Percentiles rank a stretch among this genome's conserved stretches.
Evolutionary conservation across 2,888 invertebrate species (phyloP).

Genomic region (Helleia helle): DNA sequence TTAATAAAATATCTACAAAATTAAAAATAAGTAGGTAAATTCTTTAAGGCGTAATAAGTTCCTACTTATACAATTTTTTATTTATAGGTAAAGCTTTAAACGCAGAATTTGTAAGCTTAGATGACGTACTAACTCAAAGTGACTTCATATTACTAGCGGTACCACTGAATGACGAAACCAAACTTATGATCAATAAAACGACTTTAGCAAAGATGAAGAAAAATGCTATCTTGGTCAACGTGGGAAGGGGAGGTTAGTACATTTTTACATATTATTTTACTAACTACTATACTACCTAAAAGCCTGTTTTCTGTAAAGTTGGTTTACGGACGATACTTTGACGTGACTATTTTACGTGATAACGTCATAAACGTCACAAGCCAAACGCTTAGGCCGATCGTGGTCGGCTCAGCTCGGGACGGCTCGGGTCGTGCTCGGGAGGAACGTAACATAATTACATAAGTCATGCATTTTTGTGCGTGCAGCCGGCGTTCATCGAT

Average conservation of each 20-base stretch:
- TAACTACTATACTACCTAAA: background rate
- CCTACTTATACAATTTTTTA: background rate
- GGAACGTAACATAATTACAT: too few relatives aligned
- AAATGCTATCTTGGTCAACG: slow-evolving; percentile 89
- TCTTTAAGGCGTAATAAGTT: background rate
- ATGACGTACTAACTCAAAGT: slow-evolving; percentile 80
- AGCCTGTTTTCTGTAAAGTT: too few relatives aligned
- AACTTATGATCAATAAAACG: slow-evolving; percentile 81
- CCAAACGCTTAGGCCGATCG: too few relatives aligned
- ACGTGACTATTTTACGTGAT: too few relatives aligned
- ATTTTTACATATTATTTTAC: background rate
- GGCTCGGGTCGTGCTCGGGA: too few relatives aligned
- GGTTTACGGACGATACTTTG: too few relatives aligned
- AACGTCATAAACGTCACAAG: too few relatives aligned
- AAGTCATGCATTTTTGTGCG: too few relatives aligned
- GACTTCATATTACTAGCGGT: slow-evolving; percentile 91
- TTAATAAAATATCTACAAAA: slow-evolving; percentile 6
- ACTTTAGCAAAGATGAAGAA: slow-evolving; percentile 90
- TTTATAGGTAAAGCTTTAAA: slow-evolving; percentile 48
- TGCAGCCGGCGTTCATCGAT: too few relatives aligned
- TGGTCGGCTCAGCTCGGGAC: too few relatives aligned
- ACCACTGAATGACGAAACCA: slow-evolving; percentile 86
- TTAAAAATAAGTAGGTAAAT: background rate
- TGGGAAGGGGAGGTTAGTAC: slow-evolving; percentile 83
- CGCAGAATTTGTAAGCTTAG: slow-evolving; percentile 80